Evolutionary conservation across 2,797 vertebrate species (phyloP).

Genomic region (Sternarchorhynchus goeldii): DNA sequence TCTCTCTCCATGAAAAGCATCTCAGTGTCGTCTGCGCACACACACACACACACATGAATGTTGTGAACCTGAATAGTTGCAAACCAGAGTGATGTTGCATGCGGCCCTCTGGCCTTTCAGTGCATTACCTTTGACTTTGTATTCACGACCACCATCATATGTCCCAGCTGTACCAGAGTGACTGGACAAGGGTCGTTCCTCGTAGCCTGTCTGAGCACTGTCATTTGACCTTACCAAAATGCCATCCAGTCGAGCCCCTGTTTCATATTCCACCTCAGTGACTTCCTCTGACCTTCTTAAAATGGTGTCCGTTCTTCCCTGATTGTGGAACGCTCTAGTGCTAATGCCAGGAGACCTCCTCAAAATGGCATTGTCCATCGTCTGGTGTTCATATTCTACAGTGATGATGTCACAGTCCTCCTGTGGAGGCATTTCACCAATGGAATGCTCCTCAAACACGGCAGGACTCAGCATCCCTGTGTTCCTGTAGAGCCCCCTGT

Average conservation of each 20-base stretch:
- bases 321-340: conserved; percentile 48
- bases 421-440: conserved; percentile 30
- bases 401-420: conserved; percentile 39
- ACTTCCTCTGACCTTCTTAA: conserved; percentile 43
- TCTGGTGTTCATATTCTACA: conserved; percentile 44
- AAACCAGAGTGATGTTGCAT: neutral
- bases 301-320: conserved; percentile 24
- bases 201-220: conserved; percentile 45
- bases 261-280: conserved; percentile 30
- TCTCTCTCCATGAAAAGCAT: conserved; percentile 30
- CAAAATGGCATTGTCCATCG: conserved; percentile 32
- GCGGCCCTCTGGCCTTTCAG: neutral
- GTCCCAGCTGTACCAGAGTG: conserved; percentile 28
- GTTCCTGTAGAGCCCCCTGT: conserved; percentile 39
- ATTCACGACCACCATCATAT: conserved; percentile 24
- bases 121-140: conserved; percentile 38
- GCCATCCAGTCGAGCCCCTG: conserved; percentile 42
- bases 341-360: conserved; percentile 33
- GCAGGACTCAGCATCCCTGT: conserved; percentile 33
- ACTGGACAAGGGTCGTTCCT: conserved; percentile 31
- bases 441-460: conserved; percentile 50
- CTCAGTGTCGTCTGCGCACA: conserved; percentile 32
- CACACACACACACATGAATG: neutral
- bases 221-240: conserved; percentile 33
- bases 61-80: too few relatives aligned